Base-by-base conservation (phyloP, 2,888 invertebrate species). In the Rotaria macrura region DNA sequence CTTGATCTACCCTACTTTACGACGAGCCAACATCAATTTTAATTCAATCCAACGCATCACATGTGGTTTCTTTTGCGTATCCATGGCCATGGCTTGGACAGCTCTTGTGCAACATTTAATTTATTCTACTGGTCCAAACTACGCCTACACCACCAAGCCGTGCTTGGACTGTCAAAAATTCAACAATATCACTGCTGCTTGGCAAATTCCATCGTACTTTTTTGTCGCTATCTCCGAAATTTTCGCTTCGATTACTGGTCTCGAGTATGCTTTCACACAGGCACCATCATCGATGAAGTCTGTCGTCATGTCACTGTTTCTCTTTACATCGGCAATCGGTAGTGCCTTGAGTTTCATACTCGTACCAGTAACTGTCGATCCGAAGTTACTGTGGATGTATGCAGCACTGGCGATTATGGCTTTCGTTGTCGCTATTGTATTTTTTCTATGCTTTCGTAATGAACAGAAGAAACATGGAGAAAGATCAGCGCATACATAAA, bases 201-300 rank as follows among this genome's bases (percentile, higher is more conserved):
- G 94, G 94, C 93, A 96, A 89, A 89, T 97, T 38, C 97, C 97
- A 0, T 98, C 98, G 90, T 97, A 96, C 90, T 91, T 97, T 84
- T 92, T 97, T 29, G 94, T 99, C 89, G 96, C 97, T 0, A 93
- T 94, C 89, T 97, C 94, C 6, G 43, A 43, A 43, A 43, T 43
- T 43, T 43, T 43, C 10, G 43, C 43, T 7, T 43, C 43, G 6
- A 0, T 98, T 99, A 91, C 94, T 98, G 74, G 94, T 98, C 94
- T 96, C 97, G 43, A 43, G 43, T 43, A 43, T 10, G 43, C 43
- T 10, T 43, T 43, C 43, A 43, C 43, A 43, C 43, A 43, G 5
- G 43, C 43, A 43, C 43, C 43, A 43, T 43, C 43, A 43, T 43
- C 43, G 10, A 43, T 43, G 43, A 43, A 43, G 43, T 43, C 43